These are phyloP conservation scores for Drosophila saltans DNA, from an alignment of 1,140 invertebrate species.

Conservation along the genomic window DNA sequence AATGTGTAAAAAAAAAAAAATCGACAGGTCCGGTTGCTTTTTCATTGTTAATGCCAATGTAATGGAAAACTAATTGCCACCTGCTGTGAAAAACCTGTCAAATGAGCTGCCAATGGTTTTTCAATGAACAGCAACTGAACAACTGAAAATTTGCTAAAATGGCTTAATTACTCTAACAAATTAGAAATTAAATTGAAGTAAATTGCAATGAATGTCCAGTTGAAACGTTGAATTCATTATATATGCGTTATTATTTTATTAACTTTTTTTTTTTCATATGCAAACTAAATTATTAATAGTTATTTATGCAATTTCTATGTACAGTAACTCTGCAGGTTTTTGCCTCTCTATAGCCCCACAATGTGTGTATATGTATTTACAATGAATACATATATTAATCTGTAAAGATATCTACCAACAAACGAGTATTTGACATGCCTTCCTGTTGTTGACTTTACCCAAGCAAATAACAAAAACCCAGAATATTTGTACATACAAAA, in stretches of 20 bases:
- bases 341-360: too few relatives aligned
- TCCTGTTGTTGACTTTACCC: conserved; percentile 47
- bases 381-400: conserved; percentile 30
- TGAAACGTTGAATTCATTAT: conserved; percentile 18
- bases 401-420: conserved; percentile 9
- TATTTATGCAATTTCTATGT: conserved; percentile 42
- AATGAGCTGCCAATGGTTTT: conserved; percentile 34
- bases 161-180: not conserved
- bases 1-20: too few relatives aligned
- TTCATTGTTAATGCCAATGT: too few relatives aligned
- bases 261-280: conserved; percentile 51
- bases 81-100: conserved; percentile 4
- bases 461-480: conserved; percentile 59
- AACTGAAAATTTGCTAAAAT: not conserved
- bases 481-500: not conserved
- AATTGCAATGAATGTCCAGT: conserved; percentile 35
- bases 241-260: conserved; percentile 50
- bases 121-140: not conserved
- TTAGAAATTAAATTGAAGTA: not conserved
- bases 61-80: not conserved
- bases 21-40: too few relatives aligned
- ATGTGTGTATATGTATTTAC: conserved; percentile 14
- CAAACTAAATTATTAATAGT: conserved; percentile 53
- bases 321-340: not conserved
- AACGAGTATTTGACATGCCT: conserved; percentile 50